These are phyloP conservation scores for Archaeoteleia sp. DNA, from an alignment of 2,888 invertebrate genomes.

Conservation along the genomic window DNA sequence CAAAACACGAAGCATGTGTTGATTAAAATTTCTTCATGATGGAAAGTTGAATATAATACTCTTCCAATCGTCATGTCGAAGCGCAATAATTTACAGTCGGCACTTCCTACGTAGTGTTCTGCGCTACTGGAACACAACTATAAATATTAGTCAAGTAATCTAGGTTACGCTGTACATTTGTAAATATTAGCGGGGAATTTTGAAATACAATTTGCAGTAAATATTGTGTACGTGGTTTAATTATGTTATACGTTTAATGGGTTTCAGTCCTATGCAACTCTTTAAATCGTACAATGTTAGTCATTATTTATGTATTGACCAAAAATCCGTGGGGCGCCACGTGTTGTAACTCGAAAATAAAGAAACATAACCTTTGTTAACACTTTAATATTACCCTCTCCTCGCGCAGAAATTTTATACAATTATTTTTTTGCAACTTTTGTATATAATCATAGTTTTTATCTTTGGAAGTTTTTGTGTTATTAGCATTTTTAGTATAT, in stretches of 20 bases:
- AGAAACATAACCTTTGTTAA: too few species aligned
- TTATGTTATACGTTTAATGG: slow-evolving; percentile 2
- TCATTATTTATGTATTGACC: too few species aligned
- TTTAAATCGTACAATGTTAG: too few species aligned
- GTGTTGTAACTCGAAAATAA: too few species aligned
- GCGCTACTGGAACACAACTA: slow-evolving; percentile 28
- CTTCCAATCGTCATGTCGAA: slow-evolving; percentile 57
- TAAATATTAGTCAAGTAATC: slow-evolving; percentile 25
- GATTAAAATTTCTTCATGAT: slow-evolving; percentile 8
- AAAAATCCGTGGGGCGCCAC: too few species aligned
- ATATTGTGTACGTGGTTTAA: slow-evolving; percentile 31
- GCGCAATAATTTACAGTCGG: slow-evolving; percentile 62
- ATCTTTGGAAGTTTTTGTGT: too few species aligned
- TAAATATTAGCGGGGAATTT: slow-evolving; percentile 39
- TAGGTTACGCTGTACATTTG: slow-evolving; percentile 51
- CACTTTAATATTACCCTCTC: too few species aligned
- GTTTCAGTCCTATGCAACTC: too few species aligned
- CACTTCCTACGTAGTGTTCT: slow-evolving; percentile 60
- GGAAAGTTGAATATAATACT: slow-evolving; percentile 20
- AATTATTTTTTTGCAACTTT: too few species aligned
- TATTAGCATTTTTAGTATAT: too few species aligned
- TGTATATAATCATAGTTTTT: too few species aligned
- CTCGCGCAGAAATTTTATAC: too few species aligned
- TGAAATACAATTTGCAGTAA: slow-evolving; percentile 28
- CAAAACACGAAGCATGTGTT: not conserved